Evolutionary conservation across 30 jellyfish, hydroid and myxozoan genomes (phyloP).

Genomic region (Morbakka virulenta): DNA sequence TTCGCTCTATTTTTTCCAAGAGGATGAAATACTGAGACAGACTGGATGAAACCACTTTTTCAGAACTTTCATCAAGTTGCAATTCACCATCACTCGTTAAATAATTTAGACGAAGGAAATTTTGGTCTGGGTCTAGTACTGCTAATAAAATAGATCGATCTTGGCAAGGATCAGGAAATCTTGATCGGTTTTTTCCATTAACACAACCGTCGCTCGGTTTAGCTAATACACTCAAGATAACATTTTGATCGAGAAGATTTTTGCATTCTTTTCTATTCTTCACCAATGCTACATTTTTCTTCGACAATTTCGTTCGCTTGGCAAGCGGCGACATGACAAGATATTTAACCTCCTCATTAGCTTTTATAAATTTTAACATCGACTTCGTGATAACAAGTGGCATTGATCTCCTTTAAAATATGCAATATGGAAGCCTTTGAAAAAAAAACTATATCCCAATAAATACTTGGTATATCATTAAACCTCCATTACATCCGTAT

Average conservation of each 20-base stretch:
- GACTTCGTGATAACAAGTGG: neutral
- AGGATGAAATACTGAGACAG: constrained; percentile 41
- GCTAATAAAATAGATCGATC: constrained; percentile 77
- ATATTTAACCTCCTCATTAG: constrained; percentile 1
- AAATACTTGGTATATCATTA: too few species aligned
- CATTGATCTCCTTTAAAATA: too few species aligned
- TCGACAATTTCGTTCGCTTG: constrained; percentile 14
- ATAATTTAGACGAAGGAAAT: constrained; percentile 42
- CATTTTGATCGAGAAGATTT: neutral
- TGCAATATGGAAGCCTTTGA: too few species aligned
- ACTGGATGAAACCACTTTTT: constrained; percentile 18
- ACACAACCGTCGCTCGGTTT: constrained; percentile 56
- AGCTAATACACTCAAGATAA: constrained; percentile 30
- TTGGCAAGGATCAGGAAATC: constrained; percentile 84
- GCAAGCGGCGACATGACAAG: constrained; percentile 40
- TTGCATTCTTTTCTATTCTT: neutral
- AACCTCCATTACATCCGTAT: too few species aligned
- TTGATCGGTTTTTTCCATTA: constrained; percentile 63
- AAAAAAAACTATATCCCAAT: too few species aligned
- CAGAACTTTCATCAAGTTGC: constrained; percentile 32
- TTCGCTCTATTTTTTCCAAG: constrained; percentile 34
- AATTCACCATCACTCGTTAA: constrained; percentile 24
- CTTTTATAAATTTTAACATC: neutral
- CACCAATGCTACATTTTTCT: neutral
- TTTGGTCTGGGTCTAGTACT: constrained; percentile 44